phyloP scores from a whole-genome alignment of 2,797 vertebrate genomes.

The Scleropages formosus region DNA sequence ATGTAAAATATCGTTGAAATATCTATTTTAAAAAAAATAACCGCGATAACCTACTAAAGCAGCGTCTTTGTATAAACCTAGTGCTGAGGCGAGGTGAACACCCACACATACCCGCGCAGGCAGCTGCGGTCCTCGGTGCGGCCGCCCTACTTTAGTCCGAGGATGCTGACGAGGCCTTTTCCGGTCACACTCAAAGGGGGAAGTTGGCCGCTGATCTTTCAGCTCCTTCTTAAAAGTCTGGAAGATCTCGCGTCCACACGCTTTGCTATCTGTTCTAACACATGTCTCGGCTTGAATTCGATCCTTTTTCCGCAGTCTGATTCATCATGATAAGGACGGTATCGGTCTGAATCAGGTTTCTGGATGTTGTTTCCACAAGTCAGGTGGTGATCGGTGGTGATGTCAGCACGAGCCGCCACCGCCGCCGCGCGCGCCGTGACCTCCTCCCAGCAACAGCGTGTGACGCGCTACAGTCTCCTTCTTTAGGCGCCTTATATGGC shows the following conservation, averaged over 20 bases:
- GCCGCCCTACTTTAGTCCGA: slow-evolving; percentile 25
- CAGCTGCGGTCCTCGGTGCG: slow-evolving; percentile 27
- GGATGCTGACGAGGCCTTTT: slow-evolving; percentile 32
- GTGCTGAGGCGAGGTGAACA: not conserved
- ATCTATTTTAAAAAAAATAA: not conserved
- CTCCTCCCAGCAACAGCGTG: slow-evolving; percentile 39
- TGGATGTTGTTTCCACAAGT: slow-evolving; percentile 30
- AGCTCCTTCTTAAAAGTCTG: slow-evolving; percentile 19
- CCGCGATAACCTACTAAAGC: not conserved
- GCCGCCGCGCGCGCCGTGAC: slow-evolving; percentile 31
- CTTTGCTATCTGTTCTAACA: slow-evolving; percentile 16
- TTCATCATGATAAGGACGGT: slow-evolving; percentile 11
- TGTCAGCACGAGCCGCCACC: slow-evolving; percentile 37
- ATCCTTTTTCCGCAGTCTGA: slow-evolving; percentile 24
- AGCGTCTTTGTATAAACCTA: slow-evolving; percentile 4
- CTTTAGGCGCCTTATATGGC: not conserved
- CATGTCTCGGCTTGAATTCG: slow-evolving; percentile 34
- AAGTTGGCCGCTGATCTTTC: slow-evolving; percentile 3
- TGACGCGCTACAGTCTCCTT: too few species aligned
- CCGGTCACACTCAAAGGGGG: slow-evolving; percentile 25
- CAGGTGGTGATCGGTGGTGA: slow-evolving; percentile 33
- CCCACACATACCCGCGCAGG: slow-evolving; percentile 23
- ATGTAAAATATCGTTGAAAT: too few species aligned
- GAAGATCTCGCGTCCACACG: slow-evolving; percentile 8
- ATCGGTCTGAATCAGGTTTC: slow-evolving; percentile 2